Base-by-base conservation (phyloP, 64 coral and sea anemone genomes). In the Hydrozoanthus tunicans region DNA sequence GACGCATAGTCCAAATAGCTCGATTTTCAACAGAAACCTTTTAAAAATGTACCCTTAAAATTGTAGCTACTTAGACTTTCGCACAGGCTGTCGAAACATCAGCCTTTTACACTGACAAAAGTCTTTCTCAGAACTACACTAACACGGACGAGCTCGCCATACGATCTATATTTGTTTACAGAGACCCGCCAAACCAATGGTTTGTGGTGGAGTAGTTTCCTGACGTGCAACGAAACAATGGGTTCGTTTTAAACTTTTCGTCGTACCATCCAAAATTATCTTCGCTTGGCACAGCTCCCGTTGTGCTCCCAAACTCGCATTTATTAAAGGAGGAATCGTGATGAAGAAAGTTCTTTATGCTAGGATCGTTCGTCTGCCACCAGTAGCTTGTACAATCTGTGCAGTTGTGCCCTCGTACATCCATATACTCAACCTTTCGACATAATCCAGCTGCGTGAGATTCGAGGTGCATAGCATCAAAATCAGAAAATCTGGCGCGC, bases 261-360 rank as follows among this genome's bases (percentile, higher is more conserved):
- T 56, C 53, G 43, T 92, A 92, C 82, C 56, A 84, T 6, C 91
- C 91, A 84, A 92, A 92, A 15, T 70, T 78, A 64, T 92, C 91
- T 84, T 84, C 65, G 6, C 67, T 92, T 7, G 7, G 4, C 6
- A 54, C 53, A 51, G 17, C 58, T 52, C 91, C 80, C 3, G 8
- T 7, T 51, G 91, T 85, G 7, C 11, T 15, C 4, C 79, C 69
- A 53, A 92, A 92, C 9, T 63, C 71, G 67, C 80, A 92, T 15
- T 17, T 10, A 5, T 56, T 1, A 58, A 59, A 7, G 14, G 53
- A 84, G 3, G 70, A 63, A 26, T 92, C 91, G 32, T 43, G 32
- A 43, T 43, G 32, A 43, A 43, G 32, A 43, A 43, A 43, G 32
- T 43, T 43, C 2, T 24, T 14, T 23, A 24, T 58, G 23, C 13